Evolutionary conservation across 2,888 invertebrate genomes (phyloP), one percentile per base, ranked within the genome.

Genomic region (Camptogramma bilineatum): DNA sequence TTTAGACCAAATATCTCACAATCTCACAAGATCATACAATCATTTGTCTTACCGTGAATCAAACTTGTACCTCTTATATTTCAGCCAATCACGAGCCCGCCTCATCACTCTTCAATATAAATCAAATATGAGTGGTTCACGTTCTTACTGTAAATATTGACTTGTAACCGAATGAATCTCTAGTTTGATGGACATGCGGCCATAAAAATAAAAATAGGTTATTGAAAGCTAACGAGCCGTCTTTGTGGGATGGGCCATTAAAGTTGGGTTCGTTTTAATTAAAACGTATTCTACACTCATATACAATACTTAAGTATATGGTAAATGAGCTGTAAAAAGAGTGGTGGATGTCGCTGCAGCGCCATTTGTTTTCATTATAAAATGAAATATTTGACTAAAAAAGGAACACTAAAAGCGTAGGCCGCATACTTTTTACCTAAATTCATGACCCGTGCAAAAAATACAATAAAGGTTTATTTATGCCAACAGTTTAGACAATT

Each of bases 171-270:
- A 69, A 65, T 68, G 68, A 71, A 72, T 75, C 74, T 71, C 74
- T 72, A 55, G 67, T 74, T 77, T 78, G 79, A 76, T 74, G 77
- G 73, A 72, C 72, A 62, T 64, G 68, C 50, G 59, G 64, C 76
- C 82, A 74, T 86, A 84, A 85, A 85, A 78, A 71, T 73, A 61
- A 73, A 77, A 83, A 83, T 82, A 76, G 75, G 64, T 74, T 73
- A 73, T 81, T 71, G 75, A 76, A 75, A 75, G 68, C 58, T 73
- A 54, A 69, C 62, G 68, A 68, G 68, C 69, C 66, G 57, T 54
- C 34, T 48, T 69, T 71, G 75, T 71, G 72, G 66, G 51, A 73
- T 68, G 18, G 42, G 53, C 70, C 57, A 71, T 71, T 60, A 73
- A 56, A 52, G 44, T 54, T 47, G 47, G 61, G 50, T 81, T 81